Base-by-base conservation (phyloP, 2,888 invertebrate genomes). In the Lepidocyrtinus sp. region DNA sequence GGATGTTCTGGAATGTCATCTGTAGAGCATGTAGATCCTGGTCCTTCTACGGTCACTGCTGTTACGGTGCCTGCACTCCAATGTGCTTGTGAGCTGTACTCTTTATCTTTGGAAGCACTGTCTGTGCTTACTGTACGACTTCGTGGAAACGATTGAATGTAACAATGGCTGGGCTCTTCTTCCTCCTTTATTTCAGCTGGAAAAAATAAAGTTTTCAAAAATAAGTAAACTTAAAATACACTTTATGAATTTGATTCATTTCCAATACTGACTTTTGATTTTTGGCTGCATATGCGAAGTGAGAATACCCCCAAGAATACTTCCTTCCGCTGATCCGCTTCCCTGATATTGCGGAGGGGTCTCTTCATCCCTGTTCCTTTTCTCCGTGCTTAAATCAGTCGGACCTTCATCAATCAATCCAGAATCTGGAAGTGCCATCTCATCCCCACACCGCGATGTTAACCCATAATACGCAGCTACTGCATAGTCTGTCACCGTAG, bases 51-150 rank as follows among this genome's bases (percentile, higher is more conserved):
- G 19, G 68, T 12, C 15, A 72, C 27, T 19, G 73, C 55, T 1
- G 78, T 73, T 21, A 79, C 68, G 0, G 78, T 79, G 15, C 78
- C 78, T n/a, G 78, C 78, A 19, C 78, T 63, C 78, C 78, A 79
- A 1, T 65, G 55, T 0, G 78, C 67, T 24, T 79, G 78, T 0
- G 78, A 46, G 25, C 63, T 73, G 73, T 79, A 79, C 36, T 79
- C 78, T 22, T 72, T 78, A 45, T 78, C 77, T 36, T 79, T 79
- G 15, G 78, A 79, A 7, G 63, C 26, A 21, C 78, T 79, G 25
- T 79, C 78, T 46, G 69, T 73, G 68, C 78, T 79, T 1, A 15
- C 73, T 2, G 73, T 73, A 22, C 73, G 73, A 21, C 26, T 67
- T 26, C 73, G 46, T 7, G 62, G 55, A 64, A 55, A 72, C 71